A percentile compares a stretch with the other conserved stretches of the same genome.
Conservation (phyloP, 2,888 invertebrate genomes). For the Leucophora obtusa region DNA sequence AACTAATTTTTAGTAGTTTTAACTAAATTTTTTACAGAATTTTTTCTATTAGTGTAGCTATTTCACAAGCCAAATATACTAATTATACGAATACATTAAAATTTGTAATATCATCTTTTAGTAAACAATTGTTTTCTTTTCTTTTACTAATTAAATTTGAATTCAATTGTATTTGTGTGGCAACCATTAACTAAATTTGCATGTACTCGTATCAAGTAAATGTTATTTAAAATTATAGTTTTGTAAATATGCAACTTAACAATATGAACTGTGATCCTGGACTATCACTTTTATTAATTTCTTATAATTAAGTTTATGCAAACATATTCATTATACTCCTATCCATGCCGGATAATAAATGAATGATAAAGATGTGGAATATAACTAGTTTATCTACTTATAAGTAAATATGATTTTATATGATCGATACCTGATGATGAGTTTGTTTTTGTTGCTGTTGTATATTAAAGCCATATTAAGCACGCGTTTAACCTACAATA, state of each 20-base stretch:
- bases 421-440: constrained; percentile 37
- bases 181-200: background rate
- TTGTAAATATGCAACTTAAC: constrained; percentile 44
- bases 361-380: background rate
- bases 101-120: too few relatives aligned
- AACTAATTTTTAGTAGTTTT: too few relatives aligned
- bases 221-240: constrained; percentile 42
- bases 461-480: constrained; percentile 47
- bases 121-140: background rate
- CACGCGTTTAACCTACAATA: constrained; percentile 63
- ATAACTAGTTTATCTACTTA: background rate
- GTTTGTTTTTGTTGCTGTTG: constrained; percentile 6
- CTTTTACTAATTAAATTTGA: background rate
- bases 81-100: too few relatives aligned
- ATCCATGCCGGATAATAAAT: background rate
- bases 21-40: too few relatives aligned
- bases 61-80: too few relatives aligned
- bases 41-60: too few relatives aligned
- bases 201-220: background rate
- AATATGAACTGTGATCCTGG: constrained; percentile 60
- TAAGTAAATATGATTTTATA: background rate
- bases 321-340: background rate
- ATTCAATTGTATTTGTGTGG: background rate
- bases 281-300: constrained; percentile 15
- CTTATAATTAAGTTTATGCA: background rate